Evolutionary conservation across 2,113 vertebrate genomes (phyloP), one percentile per base, ranked within the genome.

Genomic region (Trinectes maculatus): DNA sequence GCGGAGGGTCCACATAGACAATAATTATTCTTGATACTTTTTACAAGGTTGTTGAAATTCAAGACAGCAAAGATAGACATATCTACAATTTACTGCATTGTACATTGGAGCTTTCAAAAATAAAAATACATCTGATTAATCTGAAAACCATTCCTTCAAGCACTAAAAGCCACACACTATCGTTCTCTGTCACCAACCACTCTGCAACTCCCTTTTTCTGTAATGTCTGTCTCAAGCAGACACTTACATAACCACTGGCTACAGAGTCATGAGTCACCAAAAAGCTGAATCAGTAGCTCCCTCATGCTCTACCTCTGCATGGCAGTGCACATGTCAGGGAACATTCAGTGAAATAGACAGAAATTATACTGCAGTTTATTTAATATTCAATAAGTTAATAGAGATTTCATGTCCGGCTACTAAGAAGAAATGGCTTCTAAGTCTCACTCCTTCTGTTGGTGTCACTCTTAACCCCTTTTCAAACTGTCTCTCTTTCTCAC

Each of bases 241-340:
- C 40, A 59, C 48, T 79, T 87, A 5, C 74, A 40, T 86, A 85
- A 89, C 66, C 36, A 28, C 55, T 74, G 72, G 61, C 71, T 76
- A 43, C 47, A 6, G 31, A 51, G 29, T 55, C 29, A 33, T 62
- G 49, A 64, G 69, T 85, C 40, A 62, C 49, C 63, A 49, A 22
- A 58, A 11, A 25, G 37, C 68, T 40, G 52, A 77, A 76, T 77
- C 33, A 26, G 54, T 69, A 39, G 19, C 48, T 75, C 44, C 59
- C 21, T 33, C 12, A 25, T 16, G 8, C 21, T 73, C 51, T 25
- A 31, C 33, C 40, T 68, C 19, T 36, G 44, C 57, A 59, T 69
- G 54, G 29, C 69, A 31, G 13, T 13, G 49, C 33, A 60, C 47
- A 54, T 66, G 48, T 5, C 42, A 52, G 21, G 51, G 10, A 58